Evolutionary conservation across 92 coral and sea anemone genomes (phyloP), one percentile per base, ranked within the genome.

Genomic region (Ricordea florida): DNA sequence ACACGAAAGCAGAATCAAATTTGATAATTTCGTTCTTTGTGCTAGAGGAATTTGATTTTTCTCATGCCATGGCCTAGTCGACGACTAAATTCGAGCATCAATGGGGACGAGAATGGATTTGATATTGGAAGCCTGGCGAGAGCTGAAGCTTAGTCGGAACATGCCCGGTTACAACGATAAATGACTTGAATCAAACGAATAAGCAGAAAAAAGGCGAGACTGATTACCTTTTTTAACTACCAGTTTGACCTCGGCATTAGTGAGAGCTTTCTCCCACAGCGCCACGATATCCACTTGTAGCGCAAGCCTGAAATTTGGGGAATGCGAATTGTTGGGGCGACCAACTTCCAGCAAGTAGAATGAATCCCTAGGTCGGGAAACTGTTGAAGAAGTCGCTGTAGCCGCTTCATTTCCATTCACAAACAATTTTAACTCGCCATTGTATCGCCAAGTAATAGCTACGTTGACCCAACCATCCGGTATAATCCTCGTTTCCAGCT

Each of bases 381-480:
- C 87, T 11, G 62, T 6, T 21, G 75, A 44, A 28, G 90, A 27
- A 27, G 48, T 32, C 9, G 46, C 65, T 26, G 78, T 82, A 2
- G 97, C 52, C 13, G 78, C 82, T 44, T 81, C 50, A 57, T 79
- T 73, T n/a, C 97, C 93, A 60, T 91, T 75, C 30, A 91, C 85
- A 31, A 35, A 91, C 42, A 91, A 66, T 79, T 79, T 87, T 21
- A 91, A 88, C 17, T 73, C 57, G 14, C 76, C 90, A 24, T 69
- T 51, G 24, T 80, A 69, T 24, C 79, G 44, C 97, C 97, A 91
- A 15, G 97, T 83, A 23, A 91, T 78, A 5, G 97, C 97, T 3
- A 91, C 79, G 67, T 91, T 91, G 57, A 84, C 51, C 97, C 97
- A 91, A 28, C 82, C 85, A 46, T 74, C 44, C 1, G 97, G 97